Evolutionary conservation across 2,888 invertebrate genomes (phyloP).

Genomic region (Pachydiplax longipennis): DNA sequence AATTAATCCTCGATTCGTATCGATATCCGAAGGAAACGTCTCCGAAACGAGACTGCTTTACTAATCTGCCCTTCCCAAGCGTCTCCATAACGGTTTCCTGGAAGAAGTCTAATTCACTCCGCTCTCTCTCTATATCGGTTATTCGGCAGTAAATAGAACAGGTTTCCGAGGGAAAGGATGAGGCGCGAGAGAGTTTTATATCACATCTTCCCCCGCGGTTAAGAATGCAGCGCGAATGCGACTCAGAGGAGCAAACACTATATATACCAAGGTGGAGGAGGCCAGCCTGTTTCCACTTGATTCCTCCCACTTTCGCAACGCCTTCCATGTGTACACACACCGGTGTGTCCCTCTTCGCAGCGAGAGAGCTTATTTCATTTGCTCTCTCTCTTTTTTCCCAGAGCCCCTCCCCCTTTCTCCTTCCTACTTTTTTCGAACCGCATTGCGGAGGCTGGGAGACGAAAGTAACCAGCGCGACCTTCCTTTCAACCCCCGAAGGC

Average conservation of each 20-base stretch:
- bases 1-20: background rate
- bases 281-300: background rate
- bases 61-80: too few relatives aligned
- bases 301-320: background rate
- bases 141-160: background rate
- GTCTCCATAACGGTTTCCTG: too few relatives aligned
- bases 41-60: background rate
- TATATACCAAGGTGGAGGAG: background rate
- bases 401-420: background rate
- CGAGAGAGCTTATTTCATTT: background rate
- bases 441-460: background rate
- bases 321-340: background rate
- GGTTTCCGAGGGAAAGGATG: background rate
- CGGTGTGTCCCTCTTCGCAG: background rate
- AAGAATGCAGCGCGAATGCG: background rate
- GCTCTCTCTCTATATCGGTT: background rate
- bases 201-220: background rate
- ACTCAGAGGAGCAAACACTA: background rate
- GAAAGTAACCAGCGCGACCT: background rate
- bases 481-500: background rate
- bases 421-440: background rate
- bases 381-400: background rate
- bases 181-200: background rate
- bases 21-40: too few relatives aligned
- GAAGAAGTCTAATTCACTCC: too few relatives aligned